Evolutionary conservation across 2,888 invertebrate species (phyloP).

Genomic region (Coleophora flavipennella): DNA sequence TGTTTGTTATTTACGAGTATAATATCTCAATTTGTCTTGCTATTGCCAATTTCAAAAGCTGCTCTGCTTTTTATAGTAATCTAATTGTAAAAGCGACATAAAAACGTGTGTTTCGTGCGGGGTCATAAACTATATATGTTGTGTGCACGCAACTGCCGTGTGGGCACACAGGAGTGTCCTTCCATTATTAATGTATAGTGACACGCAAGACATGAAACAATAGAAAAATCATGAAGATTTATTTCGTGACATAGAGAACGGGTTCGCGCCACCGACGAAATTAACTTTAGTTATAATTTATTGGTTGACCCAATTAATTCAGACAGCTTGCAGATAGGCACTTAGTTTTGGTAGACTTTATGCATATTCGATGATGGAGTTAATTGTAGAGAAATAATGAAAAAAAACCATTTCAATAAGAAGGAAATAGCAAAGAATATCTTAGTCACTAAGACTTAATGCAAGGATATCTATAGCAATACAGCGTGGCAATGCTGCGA

Average conservation of each 20-base stretch:
- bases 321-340: slow-evolving; percentile 13
- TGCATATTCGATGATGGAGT: slow-evolving; percentile 4
- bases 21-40: too few species aligned
- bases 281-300: slow-evolving; percentile 18
- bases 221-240: slow-evolving; percentile 5
- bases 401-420: too few species aligned
- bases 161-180: slow-evolving; percentile 11
- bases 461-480: too few species aligned
- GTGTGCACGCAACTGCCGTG: slow-evolving; percentile 19
- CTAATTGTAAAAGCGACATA: slow-evolving; percentile 5
- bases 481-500: too few species aligned
- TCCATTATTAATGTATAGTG: slow-evolving; percentile 2
- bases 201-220: slow-evolving; percentile 15
- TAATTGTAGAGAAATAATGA: too few species aligned
- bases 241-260: slow-evolving; percentile 11
- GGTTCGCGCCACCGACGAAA: slow-evolving; percentile 13
- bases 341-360: slow-evolving; percentile 15
- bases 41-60: too few species aligned
- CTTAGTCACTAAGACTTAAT: too few species aligned
- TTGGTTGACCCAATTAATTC: slow-evolving; percentile 20
- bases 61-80: too few species aligned
- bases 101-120: slow-evolving; percentile 16
- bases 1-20: too few species aligned
- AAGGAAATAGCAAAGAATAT: too few species aligned
- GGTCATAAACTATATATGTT: slow-evolving; percentile 28